Base-by-base conservation (phyloP, 2,113 vertebrate species). In the Monarcha castaneiventris region DNA sequence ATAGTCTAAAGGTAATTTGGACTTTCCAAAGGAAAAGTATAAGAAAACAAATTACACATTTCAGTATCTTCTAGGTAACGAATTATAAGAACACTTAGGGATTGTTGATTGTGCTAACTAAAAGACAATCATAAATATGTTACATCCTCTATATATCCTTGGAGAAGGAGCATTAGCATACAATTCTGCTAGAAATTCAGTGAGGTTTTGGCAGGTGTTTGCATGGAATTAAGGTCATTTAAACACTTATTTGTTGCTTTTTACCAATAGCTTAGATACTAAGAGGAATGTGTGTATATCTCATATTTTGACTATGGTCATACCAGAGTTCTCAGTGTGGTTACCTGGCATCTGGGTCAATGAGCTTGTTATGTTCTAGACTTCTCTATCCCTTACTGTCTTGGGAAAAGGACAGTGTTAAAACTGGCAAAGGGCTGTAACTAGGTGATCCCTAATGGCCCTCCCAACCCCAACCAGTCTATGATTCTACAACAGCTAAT, bases 321-420 rank as follows among this genome's bases (percentile, higher is more conserved):
- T 87, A 39, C 6, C 62, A 61, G 33, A 48, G 13, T 55, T 44
- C 21, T 62, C 26, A 9, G 27, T 78, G 37, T 71, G 52, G 16
- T 43, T 87, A 51, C 26, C 13, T 61, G 63, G 20, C 41, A 54
- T 13, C 9, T 83, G 49, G 21, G 19, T 78, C 62, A 92, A 16
- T 0, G 1, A 90, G n/a, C 37, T 92, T 2, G 1, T 59, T 85
- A 8, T 37, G 37, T 76, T 90, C 25, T 56, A 35, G 30, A 51
- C 37, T 72, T 33, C 16, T 77, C 17, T 0, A 1, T 83, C 33
- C 35, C 12, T 71, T 63, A 33, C 1, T 0, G 1, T 78, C 35
- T 68, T 76, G 49, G 49, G 11, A 77, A 86, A n/a, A 73, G 41
- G 27, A 55, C 49, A 64, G 15, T 62, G 39, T 59, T 93, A 63